phyloP scores from a whole-genome alignment of 1,140 invertebrate species.

The Grapholita molesta region DNA sequence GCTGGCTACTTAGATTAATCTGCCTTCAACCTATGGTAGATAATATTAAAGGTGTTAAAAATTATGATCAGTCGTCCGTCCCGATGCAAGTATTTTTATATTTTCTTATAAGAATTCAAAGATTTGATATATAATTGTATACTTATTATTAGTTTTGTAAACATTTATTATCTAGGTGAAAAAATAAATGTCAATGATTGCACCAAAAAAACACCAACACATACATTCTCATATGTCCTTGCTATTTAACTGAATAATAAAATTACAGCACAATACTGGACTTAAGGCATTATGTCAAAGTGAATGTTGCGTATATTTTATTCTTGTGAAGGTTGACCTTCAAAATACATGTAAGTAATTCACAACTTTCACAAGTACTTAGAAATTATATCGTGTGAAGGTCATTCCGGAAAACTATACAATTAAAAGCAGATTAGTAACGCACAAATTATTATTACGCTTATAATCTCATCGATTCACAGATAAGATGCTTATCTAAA shows the following conservation, averaged over 20 bases:
- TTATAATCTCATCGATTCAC: constrained; percentile 2
- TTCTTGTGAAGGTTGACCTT: background rate
- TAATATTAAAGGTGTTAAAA: no score
- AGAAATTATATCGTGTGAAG: background rate
- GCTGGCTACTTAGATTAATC: background rate
- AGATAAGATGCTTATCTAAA: constrained; percentile 14
- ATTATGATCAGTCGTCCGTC: no score
- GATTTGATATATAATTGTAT: no score
- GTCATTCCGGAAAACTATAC: background rate
- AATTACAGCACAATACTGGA: background rate
- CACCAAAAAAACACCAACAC: background rate
- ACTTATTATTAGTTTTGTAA: no score
- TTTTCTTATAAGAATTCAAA: no score
- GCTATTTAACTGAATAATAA: background rate
- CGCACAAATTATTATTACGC: background rate
- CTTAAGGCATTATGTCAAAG: background rate
- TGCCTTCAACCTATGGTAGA: background rate
- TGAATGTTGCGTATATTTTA: background rate
- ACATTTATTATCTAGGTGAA: background rate
- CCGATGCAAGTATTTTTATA: no score
- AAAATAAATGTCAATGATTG: background rate
- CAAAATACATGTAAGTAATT: background rate
- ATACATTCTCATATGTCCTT: background rate
- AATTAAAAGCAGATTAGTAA: background rate
- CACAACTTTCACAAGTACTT: background rate